Evolutionary conservation across 1,140 invertebrate species (phyloP).

Genomic region (Zaprionus ghesquierei): DNA sequence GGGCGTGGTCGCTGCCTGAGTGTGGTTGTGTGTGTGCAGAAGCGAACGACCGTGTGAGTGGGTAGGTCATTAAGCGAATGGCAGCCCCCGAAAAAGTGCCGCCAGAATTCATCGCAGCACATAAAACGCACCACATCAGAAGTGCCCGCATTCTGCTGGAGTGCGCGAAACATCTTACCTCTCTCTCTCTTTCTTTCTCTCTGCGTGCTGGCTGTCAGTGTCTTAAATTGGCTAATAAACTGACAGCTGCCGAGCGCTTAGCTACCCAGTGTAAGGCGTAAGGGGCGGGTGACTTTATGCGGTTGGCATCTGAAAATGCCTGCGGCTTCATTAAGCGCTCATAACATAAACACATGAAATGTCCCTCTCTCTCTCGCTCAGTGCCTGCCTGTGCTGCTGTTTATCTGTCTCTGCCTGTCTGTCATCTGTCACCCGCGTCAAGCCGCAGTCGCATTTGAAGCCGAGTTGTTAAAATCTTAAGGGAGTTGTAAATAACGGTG

Average conservation of each 20-base stretch:
- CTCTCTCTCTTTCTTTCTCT: not conserved
- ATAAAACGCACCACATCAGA: constrained; percentile 72
- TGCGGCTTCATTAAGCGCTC: constrained; percentile 73
- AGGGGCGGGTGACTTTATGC: constrained; percentile 61
- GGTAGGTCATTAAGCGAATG: constrained; percentile 70
- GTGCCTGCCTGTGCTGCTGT: no score
- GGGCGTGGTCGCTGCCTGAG: constrained; percentile 25
- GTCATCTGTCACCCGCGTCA: not conserved
- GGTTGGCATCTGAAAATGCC: constrained; percentile 64
- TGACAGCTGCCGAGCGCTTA: constrained; percentile 51
- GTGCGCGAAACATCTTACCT: not conserved
- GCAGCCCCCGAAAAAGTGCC: constrained; percentile 59
- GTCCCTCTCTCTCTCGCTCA: not conserved
- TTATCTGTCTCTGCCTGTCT: not conserved
- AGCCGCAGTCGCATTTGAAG: constrained; percentile 6
- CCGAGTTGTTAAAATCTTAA: constrained; percentile 34
- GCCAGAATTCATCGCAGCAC: constrained; percentile 77
- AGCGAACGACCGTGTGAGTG: no score
- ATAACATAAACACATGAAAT: constrained; percentile 68
- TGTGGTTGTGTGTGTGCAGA: constrained; percentile 3
- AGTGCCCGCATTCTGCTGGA: constrained; percentile 18
- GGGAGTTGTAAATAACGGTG: constrained; percentile 5
- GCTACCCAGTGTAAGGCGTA: not conserved
- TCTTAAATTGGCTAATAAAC: constrained; percentile 79
- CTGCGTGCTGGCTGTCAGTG: constrained; percentile 37